Evolutionary conservation across 2,113 vertebrate genomes (phyloP).

Genomic region (Crypturellus undulatus): DNA sequence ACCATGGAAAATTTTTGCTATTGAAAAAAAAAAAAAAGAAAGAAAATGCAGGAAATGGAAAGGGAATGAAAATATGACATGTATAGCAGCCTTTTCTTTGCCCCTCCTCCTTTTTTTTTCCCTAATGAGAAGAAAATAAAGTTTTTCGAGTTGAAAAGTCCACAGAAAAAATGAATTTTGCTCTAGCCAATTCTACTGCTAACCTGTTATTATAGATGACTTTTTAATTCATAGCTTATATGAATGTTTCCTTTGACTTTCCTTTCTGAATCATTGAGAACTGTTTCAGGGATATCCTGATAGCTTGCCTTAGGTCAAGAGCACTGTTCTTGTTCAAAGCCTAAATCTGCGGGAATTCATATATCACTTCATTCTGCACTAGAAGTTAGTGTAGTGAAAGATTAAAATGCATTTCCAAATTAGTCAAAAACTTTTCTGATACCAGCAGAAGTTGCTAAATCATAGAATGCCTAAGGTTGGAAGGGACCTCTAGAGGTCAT

Average conservation of each 20-base stretch:
- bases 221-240: background rate
- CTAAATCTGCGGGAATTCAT: background rate
- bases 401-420: slow-evolving; percentile 27
- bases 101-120: background rate
- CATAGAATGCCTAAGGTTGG: too few species aligned
- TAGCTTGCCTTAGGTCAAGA: background rate
- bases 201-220: background rate
- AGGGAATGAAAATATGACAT: background rate
- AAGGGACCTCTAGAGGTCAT: too few species aligned
- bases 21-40: background rate
- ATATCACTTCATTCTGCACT: background rate
- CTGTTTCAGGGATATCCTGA: background rate
- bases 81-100: background rate
- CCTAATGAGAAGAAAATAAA: background rate
- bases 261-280: background rate
- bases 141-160: background rate
- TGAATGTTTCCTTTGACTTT: background rate
- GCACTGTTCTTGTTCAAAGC: background rate
- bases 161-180: background rate
- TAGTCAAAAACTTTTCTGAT: background rate
- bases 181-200: background rate
- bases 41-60: background rate
- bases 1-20: background rate
- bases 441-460: slow-evolving; percentile 12
- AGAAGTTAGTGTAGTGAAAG: background rate